Base-by-base conservation (phyloP, 2,113 vertebrate genomes). In the Mobula birostris region DNA sequence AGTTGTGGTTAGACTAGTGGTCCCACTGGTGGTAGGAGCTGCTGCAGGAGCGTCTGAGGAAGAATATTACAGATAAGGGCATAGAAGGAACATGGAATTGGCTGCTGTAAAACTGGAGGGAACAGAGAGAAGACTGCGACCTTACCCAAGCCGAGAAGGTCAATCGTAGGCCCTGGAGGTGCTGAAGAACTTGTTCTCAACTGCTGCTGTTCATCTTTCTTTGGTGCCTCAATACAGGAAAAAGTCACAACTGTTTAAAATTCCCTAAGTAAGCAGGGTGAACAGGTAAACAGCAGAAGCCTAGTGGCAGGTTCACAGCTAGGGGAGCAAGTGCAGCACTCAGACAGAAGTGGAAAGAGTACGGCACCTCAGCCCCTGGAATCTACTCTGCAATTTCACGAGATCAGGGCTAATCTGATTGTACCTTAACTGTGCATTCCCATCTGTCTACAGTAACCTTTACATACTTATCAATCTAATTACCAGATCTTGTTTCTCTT, bases 91-190 rank as follows among this genome's bases (percentile, higher is more conserved):
- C 21, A 87, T 63, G 56, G 58, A 7, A 88, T 7, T 32, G 29
- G 5, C 85, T 36, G 17, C 29, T 32, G 85, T 66, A 32, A 32
- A 48, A 48, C 5, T 24, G 9, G 9, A 32, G 72, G 91, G 9
- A 1, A 48, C 68, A 14, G 2, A 48, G 7, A 12, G 24, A 8
- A 87, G 24, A 85, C 7, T 66, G 70, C 7, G 36, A 11, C 0
- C 17, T 98, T 98, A 99, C 99, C 99, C 94, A 99, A 97, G 95
- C 98, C 98, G 94, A 99, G 96, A 95, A 99, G 96, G 94, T 99
- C 99, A 96, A 98, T 97, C 61, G 98, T 97, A n/a, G 97, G 96
- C 68, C 98, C 98, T 32, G 97, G 95, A 91, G 97, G 96, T 94
- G 96, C 98, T 32, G 98, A 98, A 61, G 98, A 98, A 95, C 97